These are phyloP conservation scores for Eupithecia inturbata DNA, from an alignment of 2,888 invertebrate genomes.

Conservation along the genomic window DNA sequence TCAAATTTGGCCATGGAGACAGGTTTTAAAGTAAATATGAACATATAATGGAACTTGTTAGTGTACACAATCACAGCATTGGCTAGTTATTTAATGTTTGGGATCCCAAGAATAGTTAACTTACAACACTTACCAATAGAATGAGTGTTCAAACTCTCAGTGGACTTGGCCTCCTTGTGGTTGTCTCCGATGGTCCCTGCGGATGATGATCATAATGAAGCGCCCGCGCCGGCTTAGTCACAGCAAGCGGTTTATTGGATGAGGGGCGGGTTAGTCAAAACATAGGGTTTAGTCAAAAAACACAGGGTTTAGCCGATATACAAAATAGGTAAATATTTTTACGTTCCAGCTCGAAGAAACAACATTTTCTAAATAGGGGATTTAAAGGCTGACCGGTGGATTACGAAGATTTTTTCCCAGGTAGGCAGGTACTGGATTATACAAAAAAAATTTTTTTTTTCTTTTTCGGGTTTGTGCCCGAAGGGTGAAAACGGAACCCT, in stretches of 20 bases:
- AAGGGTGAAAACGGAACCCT: too few relatives aligned
- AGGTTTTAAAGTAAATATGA: background rate
- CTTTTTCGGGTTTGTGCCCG: too few relatives aligned
- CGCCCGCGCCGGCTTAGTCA: slow-evolving; percentile 19
- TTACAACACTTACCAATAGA: slow-evolving; percentile 63
- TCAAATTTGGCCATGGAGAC: background rate
- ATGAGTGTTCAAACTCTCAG: slow-evolving; percentile 74
- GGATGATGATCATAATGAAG: slow-evolving; percentile 41
- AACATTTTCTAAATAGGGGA: too few relatives aligned
- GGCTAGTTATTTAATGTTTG: background rate
- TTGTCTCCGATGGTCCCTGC: slow-evolving; percentile 78
- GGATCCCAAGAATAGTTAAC: background rate
- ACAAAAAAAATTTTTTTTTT: too few relatives aligned
- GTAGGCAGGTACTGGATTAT: too few relatives aligned
- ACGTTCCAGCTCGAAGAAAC: too few relatives aligned
- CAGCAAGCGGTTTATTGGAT: slow-evolving; percentile 14
- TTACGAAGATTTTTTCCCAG: too few relatives aligned
- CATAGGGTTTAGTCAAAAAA: background rate
- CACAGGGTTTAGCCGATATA: background rate
- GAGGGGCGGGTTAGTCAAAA: background rate
- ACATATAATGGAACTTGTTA: background rate
- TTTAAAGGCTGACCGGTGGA: too few relatives aligned
- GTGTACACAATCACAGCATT: too few relatives aligned
- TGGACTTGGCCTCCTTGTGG: slow-evolving; percentile 75
- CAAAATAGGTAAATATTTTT: too few relatives aligned